phyloP scores from a whole-genome alignment of 2,888 invertebrate species.

The Diaprepes abbreviatus region DNA sequence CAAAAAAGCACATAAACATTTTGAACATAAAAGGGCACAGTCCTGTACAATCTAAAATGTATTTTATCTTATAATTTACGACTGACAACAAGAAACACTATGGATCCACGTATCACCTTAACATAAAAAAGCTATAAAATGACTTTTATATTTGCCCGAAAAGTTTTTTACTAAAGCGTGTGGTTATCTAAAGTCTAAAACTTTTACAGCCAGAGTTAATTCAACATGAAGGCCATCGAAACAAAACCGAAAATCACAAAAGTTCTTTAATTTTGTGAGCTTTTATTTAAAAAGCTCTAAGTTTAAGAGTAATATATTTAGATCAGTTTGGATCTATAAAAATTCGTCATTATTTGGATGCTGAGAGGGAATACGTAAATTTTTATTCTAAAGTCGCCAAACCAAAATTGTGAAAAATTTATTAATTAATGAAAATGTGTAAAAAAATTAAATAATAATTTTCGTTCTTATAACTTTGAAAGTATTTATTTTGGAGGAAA shows the following conservation, averaged over 20 bases:
- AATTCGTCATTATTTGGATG: too few relatives aligned
- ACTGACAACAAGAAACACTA: conserved; percentile 28
- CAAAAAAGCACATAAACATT: neutral
- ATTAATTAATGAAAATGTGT: too few relatives aligned
- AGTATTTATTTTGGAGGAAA: too few relatives aligned
- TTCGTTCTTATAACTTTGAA: too few relatives aligned
- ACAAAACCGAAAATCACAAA: neutral
- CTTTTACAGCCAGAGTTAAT: conserved; percentile 3
- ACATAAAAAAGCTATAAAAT: conserved; percentile 38
- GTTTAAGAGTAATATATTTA: too few relatives aligned
- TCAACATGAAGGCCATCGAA: conserved; percentile 1
- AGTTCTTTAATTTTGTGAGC: too few relatives aligned
- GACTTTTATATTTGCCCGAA: conserved; percentile 14
- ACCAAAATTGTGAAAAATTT: too few relatives aligned
- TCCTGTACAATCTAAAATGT: conserved; percentile 2
- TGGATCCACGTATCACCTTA: conserved; percentile 26
- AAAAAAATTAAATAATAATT: too few relatives aligned
- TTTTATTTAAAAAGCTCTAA: too few relatives aligned
- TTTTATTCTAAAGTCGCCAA: too few relatives aligned
- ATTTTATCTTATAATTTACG: conserved; percentile 28
- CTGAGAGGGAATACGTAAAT: too few relatives aligned
- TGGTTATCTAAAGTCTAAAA: conserved; percentile 10
- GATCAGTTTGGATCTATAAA: too few relatives aligned
- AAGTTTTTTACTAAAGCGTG: conserved; percentile 5
- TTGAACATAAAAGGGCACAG: neutral